A percentile compares a stretch with the other conserved stretches of the same genome.
Conservation (phyloP, 2,113 vertebrate genomes). For the Narcine bancroftii region DNA sequence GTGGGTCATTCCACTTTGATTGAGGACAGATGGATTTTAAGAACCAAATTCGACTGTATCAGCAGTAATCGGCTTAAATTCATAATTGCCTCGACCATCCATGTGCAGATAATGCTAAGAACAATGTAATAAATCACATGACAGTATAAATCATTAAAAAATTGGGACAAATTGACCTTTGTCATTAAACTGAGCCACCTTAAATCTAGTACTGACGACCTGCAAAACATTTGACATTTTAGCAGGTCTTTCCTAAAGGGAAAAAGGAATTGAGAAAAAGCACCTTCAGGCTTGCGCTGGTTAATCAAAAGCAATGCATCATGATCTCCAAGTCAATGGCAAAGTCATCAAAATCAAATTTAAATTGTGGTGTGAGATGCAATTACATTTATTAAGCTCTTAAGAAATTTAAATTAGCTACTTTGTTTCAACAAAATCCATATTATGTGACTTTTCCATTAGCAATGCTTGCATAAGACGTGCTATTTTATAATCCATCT, state of each 20-base stretch:
- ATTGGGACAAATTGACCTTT: not conserved
- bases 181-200: not conserved
- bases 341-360: no score
- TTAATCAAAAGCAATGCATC: no score
- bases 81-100: conserved; percentile 92
- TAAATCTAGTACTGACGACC: not conserved
- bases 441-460: no score
- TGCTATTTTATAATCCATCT: not conserved
- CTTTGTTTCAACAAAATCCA: no score
- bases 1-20: conserved; percentile 43
- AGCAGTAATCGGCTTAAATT: conserved; percentile 91
- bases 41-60: conserved; percentile 94
- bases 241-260: no score
- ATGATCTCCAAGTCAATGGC: no score
- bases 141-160: not conserved
- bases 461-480: not conserved
- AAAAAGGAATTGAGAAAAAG: no score
- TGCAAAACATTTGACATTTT: not conserved
- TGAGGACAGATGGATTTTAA: conserved; percentile 51
- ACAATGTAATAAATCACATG: conserved; percentile 28
- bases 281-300: no score
- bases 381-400: no score
- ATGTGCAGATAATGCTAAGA: conserved; percentile 87
- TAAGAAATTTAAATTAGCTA: no score
- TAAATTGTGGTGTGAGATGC: no score